Base-by-base conservation (phyloP, 2,888 invertebrate species). In the Philereme transversata region DNA sequence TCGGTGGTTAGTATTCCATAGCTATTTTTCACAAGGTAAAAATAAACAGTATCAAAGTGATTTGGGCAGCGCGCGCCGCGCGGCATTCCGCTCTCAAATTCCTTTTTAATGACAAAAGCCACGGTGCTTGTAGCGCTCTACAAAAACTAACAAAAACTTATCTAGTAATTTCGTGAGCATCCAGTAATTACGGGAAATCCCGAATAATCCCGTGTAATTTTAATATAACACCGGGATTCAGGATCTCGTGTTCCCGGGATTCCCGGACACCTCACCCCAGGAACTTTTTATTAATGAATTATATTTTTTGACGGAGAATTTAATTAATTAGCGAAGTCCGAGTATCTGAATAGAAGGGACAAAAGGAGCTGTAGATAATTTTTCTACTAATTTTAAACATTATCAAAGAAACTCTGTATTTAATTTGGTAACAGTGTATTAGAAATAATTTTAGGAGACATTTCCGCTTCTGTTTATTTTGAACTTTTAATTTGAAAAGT, bases 181-280 rank as follows among this genome's bases (percentile, higher is more conserved):
- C 78, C 72, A 70, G 76, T 84, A 86, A 87, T 85, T 84, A 85
- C 80, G 80, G 77, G 66, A 73, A 73, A 81, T 82, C 83, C 80
- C 77, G 75, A 76, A 79, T 85, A 81, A 87, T 86, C 85, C 81
- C 73, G 76, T 74, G 76, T 84, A 81, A 86, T 86, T 84, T 79
- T 83, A 78, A 85, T 81, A 81, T 80, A 79, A 77, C 78, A 75
- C 78, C 76, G 78, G 77, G 78, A 75, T 75, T 76, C 69, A 49
- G 60, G 61, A 50, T 75, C 71, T 46, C 69, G 41, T 54, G 60
- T 11, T 74, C 72, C 45, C 67, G 65, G 68, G 52, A 60, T 49
- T 51, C 61, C 60, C 47, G 68, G 71, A 67, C 68, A 67, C 69
- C 69, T 62, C 70, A 64, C 69, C 62, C 63, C 60, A 60, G 67